Conservation (phyloP, 2,888 invertebrate species). For the Mesorhabditis spiculigera region DNA sequence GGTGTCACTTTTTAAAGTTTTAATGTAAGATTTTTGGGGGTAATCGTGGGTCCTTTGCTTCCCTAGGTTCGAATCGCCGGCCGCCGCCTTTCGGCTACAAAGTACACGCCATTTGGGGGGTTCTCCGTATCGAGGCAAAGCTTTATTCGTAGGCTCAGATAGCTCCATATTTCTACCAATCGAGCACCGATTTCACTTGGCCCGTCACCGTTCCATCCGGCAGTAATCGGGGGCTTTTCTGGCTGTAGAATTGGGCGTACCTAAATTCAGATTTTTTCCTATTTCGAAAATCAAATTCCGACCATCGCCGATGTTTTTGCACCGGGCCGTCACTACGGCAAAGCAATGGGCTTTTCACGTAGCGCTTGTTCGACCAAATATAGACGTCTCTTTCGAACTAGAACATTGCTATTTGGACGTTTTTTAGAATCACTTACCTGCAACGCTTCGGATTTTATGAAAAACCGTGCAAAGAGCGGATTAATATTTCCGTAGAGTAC, state of each 20-base stretch:
- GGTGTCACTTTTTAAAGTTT: no score
- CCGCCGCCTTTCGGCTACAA: no score
- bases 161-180: constrained; percentile 26
- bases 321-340: constrained; percentile 75
- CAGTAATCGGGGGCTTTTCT: constrained; percentile 65
- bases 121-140: no score
- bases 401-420: constrained; percentile 37
- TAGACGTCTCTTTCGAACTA: constrained; percentile 80
- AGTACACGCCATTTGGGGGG: no score
- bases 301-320: constrained; percentile 60
- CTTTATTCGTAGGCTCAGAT: no score
- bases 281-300: background rate
- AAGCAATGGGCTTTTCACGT: constrained; percentile 71
- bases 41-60: no score
- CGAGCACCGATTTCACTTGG: constrained; percentile 32
- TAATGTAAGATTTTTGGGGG: no score
- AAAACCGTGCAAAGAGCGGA: constrained; percentile 69
- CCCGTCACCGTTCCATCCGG: constrained; percentile 36
- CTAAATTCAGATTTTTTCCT: constrained; percentile 61
- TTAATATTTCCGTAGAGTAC: constrained; percentile 72
- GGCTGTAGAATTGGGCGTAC: constrained; percentile 81
- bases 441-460: constrained; percentile 69
- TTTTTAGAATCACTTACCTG: constrained; percentile 58
- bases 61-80: no score
- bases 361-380: constrained; percentile 83